Conservation (phyloP, 2,888 invertebrate species). For the Argyra leucocephala region DNA sequence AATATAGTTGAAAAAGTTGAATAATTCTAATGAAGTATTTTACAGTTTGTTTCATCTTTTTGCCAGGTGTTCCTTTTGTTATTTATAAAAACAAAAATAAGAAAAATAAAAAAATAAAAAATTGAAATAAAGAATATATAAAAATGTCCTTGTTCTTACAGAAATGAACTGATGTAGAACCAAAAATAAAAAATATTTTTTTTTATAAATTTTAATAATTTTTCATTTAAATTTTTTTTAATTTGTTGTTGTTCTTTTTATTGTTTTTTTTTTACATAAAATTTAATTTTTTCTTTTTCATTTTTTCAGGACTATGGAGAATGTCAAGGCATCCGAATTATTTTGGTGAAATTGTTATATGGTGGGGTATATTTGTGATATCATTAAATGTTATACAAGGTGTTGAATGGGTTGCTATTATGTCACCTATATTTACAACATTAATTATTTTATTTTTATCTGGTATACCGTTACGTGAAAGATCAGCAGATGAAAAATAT, state of each 20-base stretch:
- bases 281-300: constrained; percentile 7
- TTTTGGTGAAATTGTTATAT: constrained; percentile 85
- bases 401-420: constrained; percentile 74
- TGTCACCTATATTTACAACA: constrained; percentile 80
- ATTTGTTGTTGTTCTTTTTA: too few species aligned
- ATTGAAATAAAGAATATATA: too few species aligned
- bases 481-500: constrained; percentile 79
- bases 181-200: too few species aligned
- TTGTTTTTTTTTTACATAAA: neutral
- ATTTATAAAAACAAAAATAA: too few species aligned
- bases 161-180: too few species aligned
- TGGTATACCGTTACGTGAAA: constrained; percentile 80
- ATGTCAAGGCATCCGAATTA: constrained; percentile 88
- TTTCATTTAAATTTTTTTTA: neutral
- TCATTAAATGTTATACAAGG: constrained; percentile 77
- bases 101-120: too few species aligned
- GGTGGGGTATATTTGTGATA: constrained; percentile 90
- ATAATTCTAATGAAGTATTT: too few species aligned
- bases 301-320: constrained; percentile 62
- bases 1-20: too few species aligned
- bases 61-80: too few species aligned
- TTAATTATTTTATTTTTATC: constrained; percentile 81
- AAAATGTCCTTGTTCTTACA: too few species aligned
- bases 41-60: too few species aligned
- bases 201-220: too few species aligned